phyloP scores from a whole-genome alignment of 23 tunicate genomes.

The Halocynthia roretzi region DNA sequence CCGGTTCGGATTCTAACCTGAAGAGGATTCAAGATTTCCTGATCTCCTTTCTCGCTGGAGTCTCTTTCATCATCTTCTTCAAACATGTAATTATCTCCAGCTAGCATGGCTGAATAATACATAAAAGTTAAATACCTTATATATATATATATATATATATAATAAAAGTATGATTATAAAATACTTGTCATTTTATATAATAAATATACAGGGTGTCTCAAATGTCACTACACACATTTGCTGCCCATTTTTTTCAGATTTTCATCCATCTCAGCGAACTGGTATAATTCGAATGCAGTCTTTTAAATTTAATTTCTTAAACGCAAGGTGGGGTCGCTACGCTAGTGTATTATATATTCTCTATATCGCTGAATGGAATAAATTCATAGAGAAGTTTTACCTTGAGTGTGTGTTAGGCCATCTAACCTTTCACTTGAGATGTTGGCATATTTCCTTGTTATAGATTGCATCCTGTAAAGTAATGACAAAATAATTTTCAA shows the following conservation, averaged over 20 bases:
- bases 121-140: no score
- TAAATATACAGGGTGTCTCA: no score
- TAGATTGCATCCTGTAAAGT: conserved; percentile 49
- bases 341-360: no score
- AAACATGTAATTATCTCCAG: conserved; percentile 91
- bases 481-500: background rate
- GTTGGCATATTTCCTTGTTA: conserved; percentile 33
- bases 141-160: no score
- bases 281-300: no score
- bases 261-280: background rate
- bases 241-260: background rate
- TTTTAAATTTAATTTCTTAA: no score
- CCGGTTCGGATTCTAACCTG: conserved; percentile 24
- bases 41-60: background rate
- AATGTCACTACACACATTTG: no score
- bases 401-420: conserved; percentile 37
- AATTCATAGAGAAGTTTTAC: conserved; percentile 11
- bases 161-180: no score
- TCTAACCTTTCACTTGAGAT: conserved; percentile 24
- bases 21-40: conserved; percentile 60
- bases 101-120: conserved; percentile 46
- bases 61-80: conserved; percentile 29
- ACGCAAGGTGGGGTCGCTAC: no score
- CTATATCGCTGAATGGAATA: no score
- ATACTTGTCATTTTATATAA: no score